Evolutionary conservation across 2,888 invertebrate species (phyloP), one percentile per base, ranked within the genome.

Genomic region (Scrobipalpa costella): DNA sequence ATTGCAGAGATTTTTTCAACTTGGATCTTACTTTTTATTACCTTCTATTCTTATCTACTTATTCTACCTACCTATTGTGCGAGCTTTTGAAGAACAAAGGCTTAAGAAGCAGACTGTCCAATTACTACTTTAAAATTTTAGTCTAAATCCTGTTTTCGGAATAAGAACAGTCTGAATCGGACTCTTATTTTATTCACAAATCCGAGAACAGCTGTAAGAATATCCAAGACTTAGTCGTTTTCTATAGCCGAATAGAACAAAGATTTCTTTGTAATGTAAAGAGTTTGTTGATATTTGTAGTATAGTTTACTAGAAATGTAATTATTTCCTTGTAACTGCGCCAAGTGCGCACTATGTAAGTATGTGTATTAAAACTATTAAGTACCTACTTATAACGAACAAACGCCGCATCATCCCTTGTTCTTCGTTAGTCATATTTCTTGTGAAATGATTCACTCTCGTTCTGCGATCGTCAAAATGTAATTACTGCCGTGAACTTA

Each of bases 401-500:
- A 13, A 34, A 5, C 8, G 19, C 9, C 11, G 11, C 52, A 55
- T 33, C 15, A 33, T 57, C 33, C 34, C 36, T 58, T 21, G 13
- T 44, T 21, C 50, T 27, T 21, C 7, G 13, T 52, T 59, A 27
- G 27, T 59, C 44, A 44, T 59, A 27, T 44, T 59, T 44, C 44
- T 44, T 21, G 6, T 15, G 13, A 13, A 59, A 59, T 59, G 59
- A 70, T 67, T 70, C 59, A 59, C 44, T 13, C 11, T 44, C 21
- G 19, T 40, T 38, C 7, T 19, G 17, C 36, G 58, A 58, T 58
- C 44, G 9, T 21, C 19, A 59, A 44, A 59, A 44, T 27, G 44
- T 21, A 59, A 33, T 59, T 59, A 44, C 59, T 27, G n/a, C 19
- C 58, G 36, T 34, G 57, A 40, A 13, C 19, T 21, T 58, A 27